phyloP scores from a whole-genome alignment of 2,113 vertebrate species.

The Thinocorus orbignyianus region DNA sequence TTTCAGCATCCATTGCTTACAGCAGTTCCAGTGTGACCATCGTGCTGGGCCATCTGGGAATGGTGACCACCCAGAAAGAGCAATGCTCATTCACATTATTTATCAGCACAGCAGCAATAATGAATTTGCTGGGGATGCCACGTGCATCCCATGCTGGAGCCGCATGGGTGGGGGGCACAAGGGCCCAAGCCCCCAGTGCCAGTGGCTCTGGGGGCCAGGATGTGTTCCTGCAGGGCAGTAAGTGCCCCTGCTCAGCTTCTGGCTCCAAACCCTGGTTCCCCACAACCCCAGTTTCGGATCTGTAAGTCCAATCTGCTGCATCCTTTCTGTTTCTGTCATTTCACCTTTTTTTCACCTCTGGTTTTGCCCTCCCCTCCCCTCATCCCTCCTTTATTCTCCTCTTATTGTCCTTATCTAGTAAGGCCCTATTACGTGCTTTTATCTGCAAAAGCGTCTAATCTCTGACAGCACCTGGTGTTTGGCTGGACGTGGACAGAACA shows the following conservation, averaged over 20 bases:
- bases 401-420: constrained; percentile 5
- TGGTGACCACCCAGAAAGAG: neutral
- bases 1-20: neutral
- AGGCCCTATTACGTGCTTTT: neutral
- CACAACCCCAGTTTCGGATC: neutral
- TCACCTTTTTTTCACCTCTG: neutral
- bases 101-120: neutral
- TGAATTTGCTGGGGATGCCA: neutral
- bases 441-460: constrained; percentile 36
- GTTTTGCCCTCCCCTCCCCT: fast-evolving
- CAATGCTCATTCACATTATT: fast-evolving
- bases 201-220: neutral
- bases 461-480: constrained; percentile 32
- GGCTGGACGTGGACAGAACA: neutral
- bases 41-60: neutral
- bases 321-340: neutral
- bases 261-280: neutral
- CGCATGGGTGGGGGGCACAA: neutral
- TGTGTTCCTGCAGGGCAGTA: neutral
- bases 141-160: neutral
- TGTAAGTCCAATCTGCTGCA: neutral
- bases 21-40: neutral
- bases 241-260: fast-evolving
- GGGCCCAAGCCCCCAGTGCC: neutral
- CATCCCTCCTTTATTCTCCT: neutral